Percentiles rank a stretch among this genome's conserved stretches.
phyloP scores from a whole-genome alignment of 2,113 vertebrate genomes.

The Sphaerodactylus townsendi region DNA sequence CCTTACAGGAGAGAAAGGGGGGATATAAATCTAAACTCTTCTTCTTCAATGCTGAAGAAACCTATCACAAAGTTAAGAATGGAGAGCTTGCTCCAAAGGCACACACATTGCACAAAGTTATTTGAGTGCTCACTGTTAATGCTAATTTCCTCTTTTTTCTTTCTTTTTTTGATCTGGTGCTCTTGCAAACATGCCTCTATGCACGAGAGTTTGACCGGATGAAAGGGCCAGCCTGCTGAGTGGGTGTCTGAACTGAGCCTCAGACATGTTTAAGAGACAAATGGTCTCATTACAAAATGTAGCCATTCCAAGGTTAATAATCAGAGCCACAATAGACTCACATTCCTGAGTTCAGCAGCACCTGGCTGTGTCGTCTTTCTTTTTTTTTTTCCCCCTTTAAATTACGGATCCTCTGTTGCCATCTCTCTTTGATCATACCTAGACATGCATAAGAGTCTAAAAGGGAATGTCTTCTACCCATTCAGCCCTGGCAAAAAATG shows the following conservation, averaged over 20 bases:
- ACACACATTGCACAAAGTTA: not conserved
- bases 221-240: not conserved
- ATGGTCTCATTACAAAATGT: not conserved
- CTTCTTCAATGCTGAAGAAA: not conserved
- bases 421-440: not conserved
- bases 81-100: not conserved
- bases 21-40: too few species aligned
- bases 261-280: not conserved
- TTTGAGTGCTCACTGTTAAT: not conserved
- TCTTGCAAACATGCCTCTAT: not conserved
- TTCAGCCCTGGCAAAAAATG: not conserved
- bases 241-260: not conserved
- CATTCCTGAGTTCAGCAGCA: not conserved
- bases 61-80: not conserved
- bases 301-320: not conserved
- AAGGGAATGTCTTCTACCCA: not conserved
- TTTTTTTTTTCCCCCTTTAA: not conserved
- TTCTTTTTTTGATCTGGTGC: not conserved
- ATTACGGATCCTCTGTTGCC: not conserved
- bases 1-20: too few species aligned
- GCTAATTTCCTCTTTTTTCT: not conserved
- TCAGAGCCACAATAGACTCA: not conserved
- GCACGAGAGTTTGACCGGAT: not conserved
- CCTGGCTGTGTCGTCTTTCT: not conserved
- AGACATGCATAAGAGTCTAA: not conserved